Conservation (phyloP, 2,113 vertebrate genomes). For the Malurus elegans region DNA sequence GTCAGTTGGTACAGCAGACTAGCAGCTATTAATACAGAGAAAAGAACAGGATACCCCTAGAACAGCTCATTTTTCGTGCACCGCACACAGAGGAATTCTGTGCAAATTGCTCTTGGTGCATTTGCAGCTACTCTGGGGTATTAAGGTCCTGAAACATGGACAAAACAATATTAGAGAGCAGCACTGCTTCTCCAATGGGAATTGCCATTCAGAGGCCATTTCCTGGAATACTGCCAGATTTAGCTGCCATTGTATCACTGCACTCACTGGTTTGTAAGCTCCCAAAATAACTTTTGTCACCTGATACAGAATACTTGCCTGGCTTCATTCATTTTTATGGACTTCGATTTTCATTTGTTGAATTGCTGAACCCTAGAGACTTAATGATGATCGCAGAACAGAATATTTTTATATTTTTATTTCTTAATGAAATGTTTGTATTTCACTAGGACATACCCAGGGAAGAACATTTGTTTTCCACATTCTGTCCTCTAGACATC, state of each 20-base stretch:
- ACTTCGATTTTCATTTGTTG: neutral
- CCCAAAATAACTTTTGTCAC: neutral
- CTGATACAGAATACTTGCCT: neutral
- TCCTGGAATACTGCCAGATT: neutral
- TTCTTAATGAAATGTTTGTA: neutral
- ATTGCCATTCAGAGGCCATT: neutral
- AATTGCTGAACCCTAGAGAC: neutral
- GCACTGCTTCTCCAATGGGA: neutral
- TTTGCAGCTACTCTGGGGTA: neutral
- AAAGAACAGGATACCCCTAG: neutral
- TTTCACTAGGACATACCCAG: neutral
- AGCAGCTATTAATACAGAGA: neutral
- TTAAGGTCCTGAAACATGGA: neutral
- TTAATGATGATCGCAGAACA: neutral
- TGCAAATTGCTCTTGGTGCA: neutral
- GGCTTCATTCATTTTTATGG: conserved; percentile 25
- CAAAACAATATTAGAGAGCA: neutral
- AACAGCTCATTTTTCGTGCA: neutral
- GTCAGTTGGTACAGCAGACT: neutral
- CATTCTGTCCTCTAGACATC: neutral
- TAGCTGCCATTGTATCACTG: neutral
- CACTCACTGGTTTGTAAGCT: neutral
- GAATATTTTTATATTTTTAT: neutral
- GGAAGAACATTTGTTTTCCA: neutral
- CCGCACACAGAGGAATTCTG: neutral